Evolutionary conservation across 2,888 invertebrate genomes (phyloP).

Genomic region (Marronus borbonicus): DNA sequence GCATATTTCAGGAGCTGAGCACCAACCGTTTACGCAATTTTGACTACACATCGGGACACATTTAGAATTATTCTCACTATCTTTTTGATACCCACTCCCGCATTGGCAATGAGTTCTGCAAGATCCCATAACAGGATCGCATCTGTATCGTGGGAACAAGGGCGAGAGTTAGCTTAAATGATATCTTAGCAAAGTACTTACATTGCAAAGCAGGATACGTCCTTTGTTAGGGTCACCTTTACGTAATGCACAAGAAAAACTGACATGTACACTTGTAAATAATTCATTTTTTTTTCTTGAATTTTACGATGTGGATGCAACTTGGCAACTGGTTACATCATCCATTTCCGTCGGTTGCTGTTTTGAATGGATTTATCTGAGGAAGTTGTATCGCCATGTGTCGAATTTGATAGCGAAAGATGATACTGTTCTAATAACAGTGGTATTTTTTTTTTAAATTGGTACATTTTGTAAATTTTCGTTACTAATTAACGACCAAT

Average conservation of each 20-base stretch:
- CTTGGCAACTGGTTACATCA: neutral
- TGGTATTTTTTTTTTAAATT: neutral
- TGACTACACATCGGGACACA: slow-evolving; percentile 70
- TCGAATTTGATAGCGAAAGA: slow-evolving; percentile 11
- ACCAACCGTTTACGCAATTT: slow-evolving; percentile 61
- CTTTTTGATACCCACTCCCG: slow-evolving; percentile 57
- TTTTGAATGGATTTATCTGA: slow-evolving; percentile 33
- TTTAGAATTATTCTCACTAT: neutral
- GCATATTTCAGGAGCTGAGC: slow-evolving; percentile 57
- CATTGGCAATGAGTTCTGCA: slow-evolving; percentile 49
- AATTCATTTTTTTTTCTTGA: slow-evolving; percentile 1
- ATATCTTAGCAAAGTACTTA: neutral
- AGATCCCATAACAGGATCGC: neutral
- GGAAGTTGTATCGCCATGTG: neutral
- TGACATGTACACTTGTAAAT: neutral
- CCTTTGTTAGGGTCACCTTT: neutral
- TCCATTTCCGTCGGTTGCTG: neutral
- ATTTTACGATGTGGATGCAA: neutral
- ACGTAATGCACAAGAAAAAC: neutral
- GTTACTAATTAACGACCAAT: no score
- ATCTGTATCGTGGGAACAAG: neutral
- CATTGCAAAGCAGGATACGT: neutral
- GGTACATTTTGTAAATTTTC: no score
- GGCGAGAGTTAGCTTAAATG: neutral
- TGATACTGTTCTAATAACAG: neutral